Evolutionary conservation across 2,797 vertebrate genomes (phyloP).

Genomic region (Bovichtus diacanthus): DNA sequence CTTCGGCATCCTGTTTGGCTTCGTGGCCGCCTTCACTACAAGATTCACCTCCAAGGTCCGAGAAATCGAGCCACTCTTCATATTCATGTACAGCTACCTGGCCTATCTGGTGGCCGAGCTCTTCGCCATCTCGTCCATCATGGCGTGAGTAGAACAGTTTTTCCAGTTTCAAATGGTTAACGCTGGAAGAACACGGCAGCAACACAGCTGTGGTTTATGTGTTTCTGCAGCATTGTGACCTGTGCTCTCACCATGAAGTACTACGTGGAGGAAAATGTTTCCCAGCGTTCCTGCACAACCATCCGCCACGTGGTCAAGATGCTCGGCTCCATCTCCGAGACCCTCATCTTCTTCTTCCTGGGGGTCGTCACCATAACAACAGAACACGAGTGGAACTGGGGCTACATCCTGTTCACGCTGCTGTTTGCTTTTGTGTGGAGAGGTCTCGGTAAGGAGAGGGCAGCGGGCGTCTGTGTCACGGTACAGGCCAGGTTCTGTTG

Average conservation of each 20-base stretch:
- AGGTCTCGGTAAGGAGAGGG: slow-evolving; percentile 87
- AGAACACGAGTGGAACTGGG: slow-evolving; percentile 98
- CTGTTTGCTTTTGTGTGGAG: slow-evolving; percentile 96
- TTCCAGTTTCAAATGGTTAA: background rate
- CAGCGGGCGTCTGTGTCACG: background rate
- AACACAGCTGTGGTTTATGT: background rate
- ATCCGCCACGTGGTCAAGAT: slow-evolving; percentile 97
- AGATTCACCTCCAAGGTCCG: slow-evolving; percentile 94
- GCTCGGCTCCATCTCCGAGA: slow-evolving; percentile 95
- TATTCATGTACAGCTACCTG: slow-evolving; percentile 98
- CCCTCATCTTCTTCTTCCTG: slow-evolving; percentile 98
- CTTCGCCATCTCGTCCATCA: slow-evolving; percentile 95
- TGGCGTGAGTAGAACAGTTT: slow-evolving; percentile 92
- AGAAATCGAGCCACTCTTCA: slow-evolving; percentile 97
- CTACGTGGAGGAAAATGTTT: slow-evolving; percentile 97
- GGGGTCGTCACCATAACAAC: slow-evolving; percentile 95
- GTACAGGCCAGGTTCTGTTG: slow-evolving; percentile 9
- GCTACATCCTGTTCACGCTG: slow-evolving; percentile 94
- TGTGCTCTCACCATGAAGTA: slow-evolving; percentile 99
- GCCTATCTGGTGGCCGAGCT: slow-evolving; percentile 96
- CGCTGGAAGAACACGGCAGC: background rate
- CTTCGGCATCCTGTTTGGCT: slow-evolving; percentile 94
- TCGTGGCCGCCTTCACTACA: slow-evolving; percentile 95
- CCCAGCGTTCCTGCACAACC: slow-evolving; percentile 96
- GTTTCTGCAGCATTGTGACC: slow-evolving; percentile 89